Percentiles rank a stretch among this genome's conserved stretches.
Evolutionary conservation across 30 jellyfish, hydroid and myxozoan genomes (phyloP).

Genomic region (Aurelia aurita): DNA sequence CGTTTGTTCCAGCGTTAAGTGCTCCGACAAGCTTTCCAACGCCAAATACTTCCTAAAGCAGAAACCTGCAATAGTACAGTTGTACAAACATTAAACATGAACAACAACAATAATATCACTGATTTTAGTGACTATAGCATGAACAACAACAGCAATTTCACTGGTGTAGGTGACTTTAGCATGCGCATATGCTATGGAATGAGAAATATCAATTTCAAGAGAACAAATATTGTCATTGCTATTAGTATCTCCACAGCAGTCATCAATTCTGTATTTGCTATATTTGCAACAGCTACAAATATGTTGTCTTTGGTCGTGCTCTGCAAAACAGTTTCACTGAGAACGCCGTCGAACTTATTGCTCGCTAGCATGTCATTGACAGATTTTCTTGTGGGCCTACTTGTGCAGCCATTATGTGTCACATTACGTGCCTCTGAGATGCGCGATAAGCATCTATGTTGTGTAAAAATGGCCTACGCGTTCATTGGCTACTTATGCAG

Average conservation of each 20-base stretch:
- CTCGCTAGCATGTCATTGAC: constrained; percentile 28
- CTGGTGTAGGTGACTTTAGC: neutral
- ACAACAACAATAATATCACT: too few relatives aligned
- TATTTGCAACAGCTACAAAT: constrained; percentile 17
- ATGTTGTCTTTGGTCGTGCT: neutral
- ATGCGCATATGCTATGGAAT: constrained; percentile 17
- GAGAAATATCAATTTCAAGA: constrained; percentile 3
- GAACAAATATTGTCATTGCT: neutral
- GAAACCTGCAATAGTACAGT: too few relatives aligned
- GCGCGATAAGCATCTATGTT: constrained; percentile 10
- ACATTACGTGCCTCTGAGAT: constrained; percentile 24
- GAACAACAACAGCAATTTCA: too few relatives aligned
- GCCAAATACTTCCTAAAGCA: too few relatives aligned
- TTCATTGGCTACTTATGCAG: constrained; percentile 18
- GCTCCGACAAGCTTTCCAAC: too few relatives aligned
- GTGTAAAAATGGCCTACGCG: constrained; percentile 4
- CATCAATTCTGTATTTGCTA: neutral
- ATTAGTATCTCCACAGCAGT: constrained; percentile 1
- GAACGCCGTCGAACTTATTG: constrained; percentile 40
- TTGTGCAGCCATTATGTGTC: constrained; percentile 29
- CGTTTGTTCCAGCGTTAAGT: too few relatives aligned
- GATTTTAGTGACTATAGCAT: too few relatives aligned
- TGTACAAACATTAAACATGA: too few relatives aligned
- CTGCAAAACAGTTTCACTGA: neutral
- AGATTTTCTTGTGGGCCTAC: constrained; percentile 35